Conservation (phyloP, 2,113 vertebrate species). For the Eptesicus fuscus region DNA sequence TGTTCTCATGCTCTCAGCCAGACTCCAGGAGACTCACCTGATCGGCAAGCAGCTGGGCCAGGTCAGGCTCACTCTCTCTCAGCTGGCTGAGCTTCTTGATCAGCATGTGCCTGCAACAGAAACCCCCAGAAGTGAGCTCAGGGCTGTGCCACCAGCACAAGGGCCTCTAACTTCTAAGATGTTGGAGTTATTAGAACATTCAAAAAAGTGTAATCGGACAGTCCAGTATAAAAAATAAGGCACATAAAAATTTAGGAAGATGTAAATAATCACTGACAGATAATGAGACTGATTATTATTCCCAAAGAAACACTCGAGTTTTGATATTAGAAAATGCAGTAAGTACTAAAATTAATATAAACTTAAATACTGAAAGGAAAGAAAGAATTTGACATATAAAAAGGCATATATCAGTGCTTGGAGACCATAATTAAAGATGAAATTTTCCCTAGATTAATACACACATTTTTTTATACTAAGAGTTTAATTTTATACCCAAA, state of each 20-base stretch:
- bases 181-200: background rate
- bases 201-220: background rate
- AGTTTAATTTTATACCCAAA: background rate
- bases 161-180: background rate
- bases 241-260: background rate
- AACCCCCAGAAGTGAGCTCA: background rate
- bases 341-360: background rate
- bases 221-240: background rate
- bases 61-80: slow-evolving; percentile 86
- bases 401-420: background rate
- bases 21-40: slow-evolving; percentile 84
- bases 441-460: background rate
- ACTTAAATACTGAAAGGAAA: background rate
- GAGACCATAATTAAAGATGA: background rate
- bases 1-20: background rate
- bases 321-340: background rate
- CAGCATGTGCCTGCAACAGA: slow-evolving; percentile 86
- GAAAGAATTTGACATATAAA: background rate
- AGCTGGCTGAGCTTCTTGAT: slow-evolving; percentile 91
- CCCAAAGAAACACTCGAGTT: background rate
- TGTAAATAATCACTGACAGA: background rate
- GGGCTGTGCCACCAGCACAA: accelerated
- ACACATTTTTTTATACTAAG: background rate
- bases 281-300: background rate
- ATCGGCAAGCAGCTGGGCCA: slow-evolving; percentile 92